Base-by-base conservation (phyloP, 92 coral and sea anemone species). In the Palythoa grandiflora region DNA sequence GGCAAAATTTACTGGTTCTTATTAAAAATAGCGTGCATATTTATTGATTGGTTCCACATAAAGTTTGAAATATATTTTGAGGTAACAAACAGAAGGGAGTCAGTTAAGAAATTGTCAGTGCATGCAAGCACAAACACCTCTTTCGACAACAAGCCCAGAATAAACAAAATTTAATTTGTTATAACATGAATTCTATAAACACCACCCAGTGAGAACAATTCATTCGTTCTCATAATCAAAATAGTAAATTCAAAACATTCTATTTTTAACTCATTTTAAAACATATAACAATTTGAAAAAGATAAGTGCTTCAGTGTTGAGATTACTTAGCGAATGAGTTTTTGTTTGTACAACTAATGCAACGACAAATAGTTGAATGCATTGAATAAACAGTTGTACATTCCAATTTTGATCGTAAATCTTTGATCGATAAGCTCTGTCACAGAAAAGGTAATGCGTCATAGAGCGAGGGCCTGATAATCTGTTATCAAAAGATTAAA, bases 261-360 rank as follows among this genome's bases (percentile, higher is more conserved):
- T 81, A 47, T 81, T 81, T 80, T 81, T 81, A n/a, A 81, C 86
- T 66, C 35, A 6, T 47, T 14, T 3, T 21, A 81, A 65, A 71
- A 65, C 50, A 12, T n/a, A 65, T 48, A 47, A 66, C 75, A 65
- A 65, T 66, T 81, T 35, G 20, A 65, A 81, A 28, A n/a, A 47
- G 44, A 12, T 48, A 81, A 47, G 16, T 12, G 38, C 75, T 63
- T 40, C 65, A 66, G 54, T 19, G 7, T 19, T 3, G 35, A 68
- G 61, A 60, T 66, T 81, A 81, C 35, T 20, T 48, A 81, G 48
- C 53, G 55, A 50, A 37, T 44, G 21, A 66, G 39, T 84, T 80
- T 48, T 68, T 95, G 94, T 95, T 95, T 93, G 91, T 85, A 93
- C 77, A 91, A 68, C 94, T 91, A 95, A 95, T 95, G 98, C 94